These are phyloP conservation scores for Galeopsomyia nigrocyanea DNA, from an alignment of 2,888 invertebrate genomes.

Conservation along the genomic window DNA sequence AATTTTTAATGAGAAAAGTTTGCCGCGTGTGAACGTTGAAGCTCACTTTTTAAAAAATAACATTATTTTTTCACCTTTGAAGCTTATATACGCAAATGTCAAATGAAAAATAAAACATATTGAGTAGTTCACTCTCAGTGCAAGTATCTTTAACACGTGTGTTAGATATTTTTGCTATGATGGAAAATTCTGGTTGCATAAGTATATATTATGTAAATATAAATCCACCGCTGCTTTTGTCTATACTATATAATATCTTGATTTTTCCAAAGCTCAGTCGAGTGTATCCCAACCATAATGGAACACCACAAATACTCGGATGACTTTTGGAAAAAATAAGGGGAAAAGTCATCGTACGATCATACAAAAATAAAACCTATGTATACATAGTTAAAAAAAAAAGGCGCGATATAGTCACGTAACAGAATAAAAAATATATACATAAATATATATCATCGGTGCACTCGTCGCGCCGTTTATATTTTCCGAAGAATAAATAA, in stretches of 20 bases:
- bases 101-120: too few relatives aligned
- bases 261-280: constrained; percentile 28
- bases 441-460: background rate
- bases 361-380: background rate
- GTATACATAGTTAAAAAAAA: background rate
- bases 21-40: too few relatives aligned
- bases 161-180: too few relatives aligned
- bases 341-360: constrained; percentile 38
- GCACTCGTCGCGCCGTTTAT: too few relatives aligned
- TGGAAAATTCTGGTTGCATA: too few relatives aligned
- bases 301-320: background rate
- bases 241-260: background rate
- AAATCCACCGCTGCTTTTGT: background rate
- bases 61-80: too few relatives aligned
- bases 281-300: background rate
- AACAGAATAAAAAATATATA: background rate
- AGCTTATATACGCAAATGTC: too few relatives aligned
- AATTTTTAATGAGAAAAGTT: too few relatives aligned
- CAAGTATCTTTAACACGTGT: too few relatives aligned
- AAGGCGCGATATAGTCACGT: background rate
- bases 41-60: too few relatives aligned
- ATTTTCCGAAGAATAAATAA: background rate
- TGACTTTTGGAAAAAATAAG: constrained; percentile 33
- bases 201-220: too few relatives aligned
- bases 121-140: too few relatives aligned